Evolutionary conservation across 2,888 invertebrate genomes (phyloP).

Genomic region (Chaetogeoica ovagalla): DNA sequence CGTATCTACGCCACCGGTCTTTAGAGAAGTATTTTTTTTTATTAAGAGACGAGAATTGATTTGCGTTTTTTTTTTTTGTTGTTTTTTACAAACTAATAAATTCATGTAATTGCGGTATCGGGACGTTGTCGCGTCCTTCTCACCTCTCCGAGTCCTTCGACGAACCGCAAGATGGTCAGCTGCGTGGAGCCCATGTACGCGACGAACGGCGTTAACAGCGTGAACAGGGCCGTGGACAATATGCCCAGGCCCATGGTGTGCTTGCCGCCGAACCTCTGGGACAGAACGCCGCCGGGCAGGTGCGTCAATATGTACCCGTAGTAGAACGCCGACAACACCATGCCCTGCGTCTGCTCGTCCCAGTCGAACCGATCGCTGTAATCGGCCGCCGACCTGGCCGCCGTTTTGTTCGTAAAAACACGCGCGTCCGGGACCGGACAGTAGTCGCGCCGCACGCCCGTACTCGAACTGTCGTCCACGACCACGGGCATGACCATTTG

Average conservation of each 20-base stretch:
- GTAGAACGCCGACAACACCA: constrained; percentile 61
- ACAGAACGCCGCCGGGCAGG: constrained; percentile 61
- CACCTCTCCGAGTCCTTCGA: constrained; percentile 64
- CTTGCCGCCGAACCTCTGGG: constrained; percentile 61
- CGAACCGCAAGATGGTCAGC: constrained; percentile 65
- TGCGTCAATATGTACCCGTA: constrained; percentile 62
- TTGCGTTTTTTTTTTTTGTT: no score
- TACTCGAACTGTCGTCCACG: no score
- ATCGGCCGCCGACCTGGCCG: not conserved
- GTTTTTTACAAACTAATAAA: no score
- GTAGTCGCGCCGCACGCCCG: not conserved
- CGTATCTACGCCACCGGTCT: no score
- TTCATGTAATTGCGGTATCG: no score
- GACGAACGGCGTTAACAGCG: constrained; percentile 61
- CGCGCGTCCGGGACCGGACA: not conserved
- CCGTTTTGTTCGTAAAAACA: not conserved
- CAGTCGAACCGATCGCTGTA: constrained; percentile 64
- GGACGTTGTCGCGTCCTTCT: not conserved
- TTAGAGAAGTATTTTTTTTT: no score
- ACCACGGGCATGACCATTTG: constrained; percentile 23
- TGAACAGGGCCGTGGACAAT: constrained; percentile 60
- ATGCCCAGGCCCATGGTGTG: constrained; percentile 61
- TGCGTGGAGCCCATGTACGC: constrained; percentile 59
- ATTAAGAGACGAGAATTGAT: no score
- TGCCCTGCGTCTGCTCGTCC: constrained; percentile 65